A percentile compares a stretch with the other conserved stretches of the same genome.
These are phyloP conservation scores for Drosophila mimica DNA, from an alignment of 2,888 invertebrate species.

Conservation along the genomic window DNA sequence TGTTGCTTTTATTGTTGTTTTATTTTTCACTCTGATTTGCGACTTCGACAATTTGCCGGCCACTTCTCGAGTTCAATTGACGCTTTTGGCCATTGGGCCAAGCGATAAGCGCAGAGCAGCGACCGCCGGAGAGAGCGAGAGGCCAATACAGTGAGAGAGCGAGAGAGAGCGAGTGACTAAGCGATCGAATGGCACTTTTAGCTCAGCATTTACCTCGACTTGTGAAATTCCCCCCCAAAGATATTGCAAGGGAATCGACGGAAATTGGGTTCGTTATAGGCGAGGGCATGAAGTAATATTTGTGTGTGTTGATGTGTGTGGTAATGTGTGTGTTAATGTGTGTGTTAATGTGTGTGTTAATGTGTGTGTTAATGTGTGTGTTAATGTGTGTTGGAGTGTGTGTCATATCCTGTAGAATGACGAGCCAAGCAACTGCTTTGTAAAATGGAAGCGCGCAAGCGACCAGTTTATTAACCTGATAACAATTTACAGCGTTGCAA, in stretches of 20 bases:
- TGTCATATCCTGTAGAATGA: conserved; percentile 45
- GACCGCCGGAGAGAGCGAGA: conserved; percentile 8
- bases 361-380: too few relatives aligned
- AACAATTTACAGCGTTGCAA: conserved; percentile 21
- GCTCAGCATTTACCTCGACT: conserved; percentile 45
- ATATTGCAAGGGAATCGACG: conserved; percentile 16
- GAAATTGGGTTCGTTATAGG: conserved; percentile 55
- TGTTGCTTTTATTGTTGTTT: neutral
- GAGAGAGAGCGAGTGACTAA: neutral
- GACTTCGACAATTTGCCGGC: conserved; percentile 34
- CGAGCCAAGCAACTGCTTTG: conserved; percentile 28
- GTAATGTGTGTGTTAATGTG: too few relatives aligned
- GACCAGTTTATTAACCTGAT: conserved; percentile 47
- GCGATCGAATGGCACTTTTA: conserved; percentile 13
- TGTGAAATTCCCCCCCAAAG: conserved; percentile 47
- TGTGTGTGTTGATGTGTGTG: neutral
- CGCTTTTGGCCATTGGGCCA: conserved; percentile 44
- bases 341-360: neutral
- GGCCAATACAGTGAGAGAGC: neutral
- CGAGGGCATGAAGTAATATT: conserved; percentile 39
- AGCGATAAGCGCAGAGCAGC: conserved; percentile 49
- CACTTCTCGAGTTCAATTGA: conserved; percentile 42
- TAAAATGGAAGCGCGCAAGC: conserved; percentile 18
- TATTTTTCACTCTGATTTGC: conserved; percentile 43
- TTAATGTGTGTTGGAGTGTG: neutral